These are phyloP conservation scores for Rhagonycha fulva DNA, from an alignment of 2,888 invertebrate genomes.

Conservation along the genomic window DNA sequence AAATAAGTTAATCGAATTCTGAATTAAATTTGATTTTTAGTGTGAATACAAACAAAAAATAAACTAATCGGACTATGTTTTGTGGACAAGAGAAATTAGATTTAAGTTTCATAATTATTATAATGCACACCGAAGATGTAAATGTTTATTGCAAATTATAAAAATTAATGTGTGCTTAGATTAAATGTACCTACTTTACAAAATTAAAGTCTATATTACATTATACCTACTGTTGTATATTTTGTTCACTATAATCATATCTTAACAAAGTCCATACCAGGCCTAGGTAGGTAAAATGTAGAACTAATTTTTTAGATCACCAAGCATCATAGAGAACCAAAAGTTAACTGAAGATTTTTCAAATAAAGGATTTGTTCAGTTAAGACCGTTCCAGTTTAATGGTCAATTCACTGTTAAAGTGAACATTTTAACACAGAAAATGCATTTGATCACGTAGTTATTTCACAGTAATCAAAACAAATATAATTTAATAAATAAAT, in stretches of 20 bases:
- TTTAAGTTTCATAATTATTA: slow-evolving; percentile 5
- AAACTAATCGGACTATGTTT: neutral
- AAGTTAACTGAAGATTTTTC: no score
- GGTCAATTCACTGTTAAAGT: no score
- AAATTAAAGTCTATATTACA: neutral
- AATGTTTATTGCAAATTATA: slow-evolving; percentile 27
- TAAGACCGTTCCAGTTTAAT: no score
- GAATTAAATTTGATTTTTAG: neutral
- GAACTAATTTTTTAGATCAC: no score
- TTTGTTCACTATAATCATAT: neutral
- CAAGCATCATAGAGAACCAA: no score
- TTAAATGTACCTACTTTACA: slow-evolving; percentile 16
- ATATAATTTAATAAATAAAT: no score
- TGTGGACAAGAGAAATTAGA: neutral
- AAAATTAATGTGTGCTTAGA: slow-evolving; percentile 28
- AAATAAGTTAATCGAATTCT: neutral
- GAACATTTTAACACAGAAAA: no score
- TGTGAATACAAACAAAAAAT: neutral
- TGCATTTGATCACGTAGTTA: no score
- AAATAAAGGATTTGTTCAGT: no score
- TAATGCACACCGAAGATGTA: slow-evolving; percentile 31
- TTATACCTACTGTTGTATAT: neutral
- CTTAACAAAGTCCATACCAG: neutral
- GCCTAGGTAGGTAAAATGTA: neutral
- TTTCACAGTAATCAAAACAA: no score